Percentiles rank a stretch among this genome's conserved stretches.
These are phyloP conservation scores for Xenentodon cancila DNA, from an alignment of 2,797 vertebrate genomes.

Conservation along the genomic window DNA sequence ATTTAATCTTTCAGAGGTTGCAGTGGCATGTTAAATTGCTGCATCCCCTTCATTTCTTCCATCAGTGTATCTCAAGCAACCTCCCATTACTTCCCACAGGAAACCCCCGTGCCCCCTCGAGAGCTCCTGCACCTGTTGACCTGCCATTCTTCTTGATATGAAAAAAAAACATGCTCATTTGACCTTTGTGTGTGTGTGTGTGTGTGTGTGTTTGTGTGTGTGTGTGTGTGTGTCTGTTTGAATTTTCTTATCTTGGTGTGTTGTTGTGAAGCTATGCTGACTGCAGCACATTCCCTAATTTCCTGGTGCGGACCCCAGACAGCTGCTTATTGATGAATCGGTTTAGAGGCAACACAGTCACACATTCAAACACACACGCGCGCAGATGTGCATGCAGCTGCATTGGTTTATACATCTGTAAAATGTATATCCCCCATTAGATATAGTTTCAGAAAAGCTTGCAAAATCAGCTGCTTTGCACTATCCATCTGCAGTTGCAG, in stretches of 20 bases:
- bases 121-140: conserved; percentile 48
- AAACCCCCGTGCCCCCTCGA: conserved; percentile 41
- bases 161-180: conserved; percentile 68
- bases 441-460: conserved; percentile 58
- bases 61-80: conserved; percentile 10
- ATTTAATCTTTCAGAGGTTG: no score
- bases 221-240: conserved; percentile 17
- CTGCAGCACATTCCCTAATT: conserved; percentile 64
- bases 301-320: conserved; percentile 64
- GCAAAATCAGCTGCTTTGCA: conserved; percentile 55
- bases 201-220: background rate
- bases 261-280: conserved; percentile 62
- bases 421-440: conserved; percentile 23
- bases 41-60: conserved; percentile 6
- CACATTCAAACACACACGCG: conserved; percentile 3
- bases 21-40: conserved; percentile 2
- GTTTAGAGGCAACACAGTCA: conserved; percentile 32
- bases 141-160: conserved; percentile 50
- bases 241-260: conserved; percentile 52
- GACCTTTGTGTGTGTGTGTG: conserved; percentile 3
- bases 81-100: conserved; percentile 21
- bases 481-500: conserved; percentile 54
- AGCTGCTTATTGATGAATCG: conserved; percentile 73
- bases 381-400: conserved; percentile 3
- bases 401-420: conserved; percentile 19